Conservation (phyloP, 2,113 vertebrate genomes). For the Phalacrocorax brasilianus region DNA sequence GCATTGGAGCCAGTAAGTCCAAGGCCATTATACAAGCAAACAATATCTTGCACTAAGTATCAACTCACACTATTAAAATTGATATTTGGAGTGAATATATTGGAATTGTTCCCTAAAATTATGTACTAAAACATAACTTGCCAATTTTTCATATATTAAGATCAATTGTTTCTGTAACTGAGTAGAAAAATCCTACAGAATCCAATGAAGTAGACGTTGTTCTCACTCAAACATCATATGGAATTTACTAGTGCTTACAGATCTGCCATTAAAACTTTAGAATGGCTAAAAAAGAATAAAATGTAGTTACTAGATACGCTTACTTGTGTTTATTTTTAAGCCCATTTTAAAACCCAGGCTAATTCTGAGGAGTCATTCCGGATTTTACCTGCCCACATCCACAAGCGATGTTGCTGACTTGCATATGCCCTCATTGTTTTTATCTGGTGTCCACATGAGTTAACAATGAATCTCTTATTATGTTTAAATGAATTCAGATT, state of each 20-base stretch:
- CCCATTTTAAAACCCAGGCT: not conserved
- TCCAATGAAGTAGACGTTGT: not conserved
- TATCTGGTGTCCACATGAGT: not conserved
- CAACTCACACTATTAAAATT: not conserved
- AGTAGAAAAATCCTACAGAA: not conserved
- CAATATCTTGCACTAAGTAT: not conserved
- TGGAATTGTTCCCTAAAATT: not conserved
- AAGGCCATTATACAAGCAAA: not conserved
- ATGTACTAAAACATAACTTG: not conserved
- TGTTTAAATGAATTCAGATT: not conserved
- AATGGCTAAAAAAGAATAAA: not conserved
- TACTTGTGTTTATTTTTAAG: not conserved
- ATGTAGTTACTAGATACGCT: not conserved
- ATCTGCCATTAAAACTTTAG: not conserved
- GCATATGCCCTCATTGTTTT: not conserved
- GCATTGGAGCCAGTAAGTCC: not conserved
- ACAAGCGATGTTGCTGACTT: not conserved
- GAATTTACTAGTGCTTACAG: not conserved
- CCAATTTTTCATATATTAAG: not conserved
- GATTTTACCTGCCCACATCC: not conserved
- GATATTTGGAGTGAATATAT: not conserved
- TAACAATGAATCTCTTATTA: not conserved
- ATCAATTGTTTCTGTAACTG: not conserved
- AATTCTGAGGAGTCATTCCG: not conserved
- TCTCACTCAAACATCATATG: not conserved